These are phyloP conservation scores for Campylomormyrus tamandua DNA, from an alignment of 2,113 vertebrate species.

Conservation along the genomic window DNA sequence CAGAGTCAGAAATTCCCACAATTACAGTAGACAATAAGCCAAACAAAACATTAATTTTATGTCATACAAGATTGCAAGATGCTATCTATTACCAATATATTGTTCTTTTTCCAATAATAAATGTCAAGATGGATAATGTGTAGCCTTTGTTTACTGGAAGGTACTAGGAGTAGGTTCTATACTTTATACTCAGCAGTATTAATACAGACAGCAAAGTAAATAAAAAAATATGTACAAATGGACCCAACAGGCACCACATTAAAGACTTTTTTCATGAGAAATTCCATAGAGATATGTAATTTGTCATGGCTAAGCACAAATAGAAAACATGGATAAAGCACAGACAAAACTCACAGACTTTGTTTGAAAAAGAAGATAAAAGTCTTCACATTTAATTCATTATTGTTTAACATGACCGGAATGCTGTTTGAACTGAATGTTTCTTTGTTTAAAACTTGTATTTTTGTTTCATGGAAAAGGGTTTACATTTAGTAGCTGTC, in stretches of 20 bases:
- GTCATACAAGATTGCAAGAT: not conserved
- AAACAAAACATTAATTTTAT: not conserved
- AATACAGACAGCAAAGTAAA: not conserved
- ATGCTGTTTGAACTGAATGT: not conserved
- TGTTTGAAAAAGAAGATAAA: not conserved
- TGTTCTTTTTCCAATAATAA: not conserved
- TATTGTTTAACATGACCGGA: not conserved
- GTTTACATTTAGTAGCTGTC: not conserved
- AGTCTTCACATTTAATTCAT: not conserved
- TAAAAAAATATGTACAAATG: not conserved
- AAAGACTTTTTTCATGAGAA: not conserved
- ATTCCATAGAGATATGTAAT: not conserved
- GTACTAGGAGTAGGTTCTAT: not conserved
- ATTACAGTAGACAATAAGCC: not conserved
- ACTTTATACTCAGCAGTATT: not conserved
- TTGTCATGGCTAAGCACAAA: not conserved
- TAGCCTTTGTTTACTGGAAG: not conserved
- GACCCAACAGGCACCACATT: not conserved
- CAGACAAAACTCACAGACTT: not conserved
- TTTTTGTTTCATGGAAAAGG: not conserved
- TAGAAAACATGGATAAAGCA: not conserved
- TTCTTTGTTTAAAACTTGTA: not conserved
- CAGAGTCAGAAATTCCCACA: not conserved
- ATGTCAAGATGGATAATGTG: not conserved
- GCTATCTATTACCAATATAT: not conserved